phyloP scores from a whole-genome alignment of 2,888 invertebrate species.

The Dusona sp. region DNA sequence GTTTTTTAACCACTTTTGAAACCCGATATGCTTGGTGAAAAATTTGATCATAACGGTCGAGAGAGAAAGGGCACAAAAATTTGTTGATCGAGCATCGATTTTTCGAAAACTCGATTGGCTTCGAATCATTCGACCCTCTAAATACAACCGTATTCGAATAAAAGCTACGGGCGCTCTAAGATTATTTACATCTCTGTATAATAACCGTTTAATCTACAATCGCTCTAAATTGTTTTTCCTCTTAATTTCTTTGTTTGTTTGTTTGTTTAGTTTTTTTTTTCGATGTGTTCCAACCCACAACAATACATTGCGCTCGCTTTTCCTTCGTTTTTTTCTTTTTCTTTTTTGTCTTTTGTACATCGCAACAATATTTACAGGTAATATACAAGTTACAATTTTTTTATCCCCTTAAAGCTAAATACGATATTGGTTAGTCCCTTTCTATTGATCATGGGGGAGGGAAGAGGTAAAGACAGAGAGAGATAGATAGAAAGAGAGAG shows the following conservation, averaged over 20 bases:
- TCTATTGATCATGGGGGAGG: constrained; percentile 69
- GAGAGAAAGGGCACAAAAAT: constrained; percentile 42
- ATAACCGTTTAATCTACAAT: constrained; percentile 79
- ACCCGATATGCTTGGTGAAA: constrained; percentile 57
- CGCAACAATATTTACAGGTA: constrained; percentile 83
- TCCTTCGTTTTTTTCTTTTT: constrained; percentile 43
- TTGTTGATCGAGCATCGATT: constrained; percentile 47
- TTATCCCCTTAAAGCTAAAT: constrained; percentile 50
- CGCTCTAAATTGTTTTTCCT: constrained; percentile 72
- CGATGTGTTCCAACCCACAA: constrained; percentile 67
- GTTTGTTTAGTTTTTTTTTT: constrained; percentile 75
- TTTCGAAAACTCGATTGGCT: constrained; percentile 41
- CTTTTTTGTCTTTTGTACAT: constrained; percentile 78
- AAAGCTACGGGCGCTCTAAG: constrained; percentile 79
- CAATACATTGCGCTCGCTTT: constrained; percentile 63
- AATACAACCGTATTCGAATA: constrained; percentile 74
- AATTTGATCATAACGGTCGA: constrained; percentile 51
- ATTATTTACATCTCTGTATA: constrained; percentile 83
- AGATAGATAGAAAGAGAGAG: constrained; percentile 8
- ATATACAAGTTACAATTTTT: constrained; percentile 81
- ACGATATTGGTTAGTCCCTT: constrained; percentile 78
- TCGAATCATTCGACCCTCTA: constrained; percentile 54
- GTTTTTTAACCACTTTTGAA: constrained; percentile 58
- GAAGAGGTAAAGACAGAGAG: neutral
- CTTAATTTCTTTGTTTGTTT: constrained; percentile 60